Evolutionary conservation across 1,140 invertebrate species (phyloP).

Genomic region (Tribolium castaneum): DNA sequence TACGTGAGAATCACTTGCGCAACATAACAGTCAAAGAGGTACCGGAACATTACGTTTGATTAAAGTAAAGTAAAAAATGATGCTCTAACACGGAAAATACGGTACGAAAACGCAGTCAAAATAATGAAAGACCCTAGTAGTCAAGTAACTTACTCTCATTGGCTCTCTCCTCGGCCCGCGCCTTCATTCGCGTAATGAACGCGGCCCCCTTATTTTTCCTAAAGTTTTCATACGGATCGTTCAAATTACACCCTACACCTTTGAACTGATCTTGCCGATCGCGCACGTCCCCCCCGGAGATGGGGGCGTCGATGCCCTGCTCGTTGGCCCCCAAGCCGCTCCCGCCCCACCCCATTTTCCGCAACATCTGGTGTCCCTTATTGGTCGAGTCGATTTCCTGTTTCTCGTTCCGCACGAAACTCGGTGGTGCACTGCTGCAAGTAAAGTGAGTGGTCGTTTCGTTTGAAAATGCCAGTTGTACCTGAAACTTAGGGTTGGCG

Average conservation of each 20-base stretch:
- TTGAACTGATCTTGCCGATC: constrained; percentile 92
- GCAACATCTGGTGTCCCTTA: constrained; percentile 95
- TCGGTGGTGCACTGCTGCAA: constrained; percentile 45
- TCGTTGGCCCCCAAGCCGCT: constrained; percentile 90
- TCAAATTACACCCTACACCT: constrained; percentile 89
- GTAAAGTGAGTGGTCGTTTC: background rate
- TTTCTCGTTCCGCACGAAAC: constrained; percentile 53
- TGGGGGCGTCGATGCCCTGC: constrained; percentile 94
- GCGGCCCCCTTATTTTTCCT: constrained; percentile 96
- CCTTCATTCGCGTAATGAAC: constrained; percentile 96
- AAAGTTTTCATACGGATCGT: constrained; percentile 97
- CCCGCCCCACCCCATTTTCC: constrained; percentile 94
- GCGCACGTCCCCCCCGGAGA: constrained; percentile 91
- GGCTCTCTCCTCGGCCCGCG: constrained; percentile 85
- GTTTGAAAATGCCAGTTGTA: background rate
- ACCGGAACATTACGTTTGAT: background rate
- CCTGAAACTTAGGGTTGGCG: constrained; percentile 53
- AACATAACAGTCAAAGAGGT: background rate
- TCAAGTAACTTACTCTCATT: constrained; percentile 64
- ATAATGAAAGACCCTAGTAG: constrained; percentile 33
- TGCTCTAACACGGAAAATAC: background rate
- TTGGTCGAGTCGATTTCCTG: constrained; percentile 84
- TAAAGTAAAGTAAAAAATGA: background rate
- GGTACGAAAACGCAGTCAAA: background rate
- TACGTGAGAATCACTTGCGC: background rate